These are phyloP conservation scores for Galeopsomyia nigrocyanea DNA, from an alignment of 2,888 invertebrate genomes.

Conservation along the genomic window DNA sequence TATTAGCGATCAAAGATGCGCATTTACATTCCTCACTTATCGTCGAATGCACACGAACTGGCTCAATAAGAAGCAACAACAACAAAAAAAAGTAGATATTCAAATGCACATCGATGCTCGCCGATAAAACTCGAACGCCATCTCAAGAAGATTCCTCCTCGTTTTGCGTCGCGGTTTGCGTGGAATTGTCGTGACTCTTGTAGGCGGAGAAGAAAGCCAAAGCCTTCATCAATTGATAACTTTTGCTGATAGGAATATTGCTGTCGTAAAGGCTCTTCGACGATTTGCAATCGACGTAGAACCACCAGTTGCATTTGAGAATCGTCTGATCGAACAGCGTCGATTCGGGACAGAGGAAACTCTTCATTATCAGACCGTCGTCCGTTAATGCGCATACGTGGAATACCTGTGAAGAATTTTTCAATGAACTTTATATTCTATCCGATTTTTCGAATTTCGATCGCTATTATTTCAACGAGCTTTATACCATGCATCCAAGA, in stretches of 20 bases:
- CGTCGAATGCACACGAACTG: too few relatives aligned
- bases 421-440: neutral
- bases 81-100: slow-evolving; percentile 13
- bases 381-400: slow-evolving; percentile 92
- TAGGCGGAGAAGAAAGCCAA: slow-evolving; percentile 90
- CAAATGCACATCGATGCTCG: neutral
- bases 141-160: slow-evolving; percentile 32
- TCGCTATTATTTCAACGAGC: too few relatives aligned
- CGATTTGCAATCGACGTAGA: slow-evolving; percentile 90
- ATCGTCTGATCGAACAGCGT: slow-evolving; percentile 93
- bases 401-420: slow-evolving; percentile 78
- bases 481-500: slow-evolving; percentile 90
- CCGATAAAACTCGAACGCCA: neutral
- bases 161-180: slow-evolving; percentile 46
- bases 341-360: slow-evolving; percentile 91
- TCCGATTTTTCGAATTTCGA: too few relatives aligned
- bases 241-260: slow-evolving; percentile 91
- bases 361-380: slow-evolving; percentile 90
- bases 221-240: slow-evolving; percentile 92
- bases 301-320: slow-evolving; percentile 95
- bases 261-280: slow-evolving; percentile 87
- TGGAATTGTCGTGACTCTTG: slow-evolving; percentile 74
- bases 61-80: neutral
- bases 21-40: neutral
- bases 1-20: neutral